Evolutionary conservation across 1,140 invertebrate species (phyloP).

Genomic region (Trichomalopsis sarcophagae): DNA sequence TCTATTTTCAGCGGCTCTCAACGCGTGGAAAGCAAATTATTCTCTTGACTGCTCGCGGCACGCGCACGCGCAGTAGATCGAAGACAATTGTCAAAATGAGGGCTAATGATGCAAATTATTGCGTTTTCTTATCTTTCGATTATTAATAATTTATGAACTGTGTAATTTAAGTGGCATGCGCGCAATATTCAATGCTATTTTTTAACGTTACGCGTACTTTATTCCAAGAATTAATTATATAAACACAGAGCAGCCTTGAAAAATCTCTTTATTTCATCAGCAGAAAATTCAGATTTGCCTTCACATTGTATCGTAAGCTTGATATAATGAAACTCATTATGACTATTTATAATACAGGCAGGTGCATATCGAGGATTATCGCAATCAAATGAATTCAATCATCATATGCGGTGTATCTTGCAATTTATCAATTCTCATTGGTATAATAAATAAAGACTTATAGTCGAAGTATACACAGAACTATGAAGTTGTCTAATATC

Average conservation of each 20-base stretch:
- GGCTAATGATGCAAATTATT: background rate
- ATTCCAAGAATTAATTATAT: background rate
- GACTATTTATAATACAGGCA: background rate
- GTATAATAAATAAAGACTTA: conserved; percentile 10
- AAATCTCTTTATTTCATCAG: no score
- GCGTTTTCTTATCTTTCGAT: background rate
- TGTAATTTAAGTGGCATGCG: no score
- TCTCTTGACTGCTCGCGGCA: background rate
- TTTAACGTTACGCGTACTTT: no score
- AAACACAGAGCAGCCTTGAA: background rate
- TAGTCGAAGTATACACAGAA: background rate
- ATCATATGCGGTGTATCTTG: background rate
- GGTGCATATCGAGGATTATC: conserved; percentile 2
- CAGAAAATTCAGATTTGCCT: background rate
- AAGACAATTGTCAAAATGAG: background rate
- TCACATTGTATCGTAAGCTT: no score
- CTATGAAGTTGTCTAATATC: conserved; percentile 27
- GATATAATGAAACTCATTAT: conserved; percentile 40
- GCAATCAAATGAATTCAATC: conserved; percentile 35
- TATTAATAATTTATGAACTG: background rate
- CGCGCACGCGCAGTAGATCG: background rate
- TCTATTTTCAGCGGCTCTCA: background rate
- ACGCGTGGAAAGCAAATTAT: background rate
- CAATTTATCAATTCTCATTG: background rate
- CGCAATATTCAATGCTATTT: no score